Evolutionary conservation across 1,140 invertebrate species (phyloP), one percentile per base, ranked within the genome.

Genomic region (Orchestia grillus): DNA sequence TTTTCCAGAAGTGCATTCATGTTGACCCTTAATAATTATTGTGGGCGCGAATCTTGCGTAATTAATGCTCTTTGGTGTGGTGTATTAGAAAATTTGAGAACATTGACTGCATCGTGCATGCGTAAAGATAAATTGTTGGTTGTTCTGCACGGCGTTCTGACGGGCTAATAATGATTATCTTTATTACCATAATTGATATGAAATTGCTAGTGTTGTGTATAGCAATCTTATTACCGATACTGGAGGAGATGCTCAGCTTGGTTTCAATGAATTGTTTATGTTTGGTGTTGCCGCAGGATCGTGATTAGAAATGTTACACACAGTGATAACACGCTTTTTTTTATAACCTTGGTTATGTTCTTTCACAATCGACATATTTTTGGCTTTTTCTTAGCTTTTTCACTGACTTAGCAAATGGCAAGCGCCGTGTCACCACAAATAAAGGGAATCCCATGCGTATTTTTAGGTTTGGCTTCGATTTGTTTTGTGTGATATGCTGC

Each of bases 101-200:
- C n/a, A 90, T 90, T 90, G 41, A 90, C 88, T 90, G 88, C 88
- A 94, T 94, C 92, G 92, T 45, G 92, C 92, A 94, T 94, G 92
- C 44, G 88, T 94, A 94, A 42, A 42, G 44, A 94, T 94, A 94
- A 94, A 94, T 94, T 94, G 43, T 44, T 94, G 92, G 92, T 94
- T 94, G 92, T 94, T 94, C 1, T 94, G 92, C 92, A 94, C 92
- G 92, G 92, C 44, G 92, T 94, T 94, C 36, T 45, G 40, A 94
- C 92, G 43, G 44, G 44, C 8, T 90, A 90, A 42, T 90, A 44
- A 90, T 90, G 88, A 90, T 94, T 94, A 94, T 45, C 41, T 94
- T 53, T 91, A 42, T 91, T 91, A 45, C 44, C 43, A 90, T 90
- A 44, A 90, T 90, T 90, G 43, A 42, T 90, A 41, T 42, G n/a